A percentile compares a stretch with the other conserved stretches of the same genome.
These are phyloP conservation scores for Alcedo atthis DNA, from an alignment of 2,797 vertebrate genomes.

Conservation along the genomic window DNA sequence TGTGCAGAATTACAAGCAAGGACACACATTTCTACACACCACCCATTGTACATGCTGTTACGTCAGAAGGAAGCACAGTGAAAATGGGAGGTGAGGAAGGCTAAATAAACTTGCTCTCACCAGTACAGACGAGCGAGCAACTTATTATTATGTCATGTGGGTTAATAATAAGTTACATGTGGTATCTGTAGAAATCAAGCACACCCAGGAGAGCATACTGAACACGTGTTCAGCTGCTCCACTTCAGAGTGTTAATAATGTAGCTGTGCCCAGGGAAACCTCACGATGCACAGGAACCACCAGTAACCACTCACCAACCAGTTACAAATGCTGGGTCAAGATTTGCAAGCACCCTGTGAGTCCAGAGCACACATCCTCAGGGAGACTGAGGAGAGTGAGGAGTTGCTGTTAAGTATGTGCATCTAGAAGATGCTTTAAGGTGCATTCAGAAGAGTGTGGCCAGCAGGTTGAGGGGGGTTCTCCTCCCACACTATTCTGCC, in stretches of 20 bases:
- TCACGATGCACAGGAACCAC: rapidly evolving
- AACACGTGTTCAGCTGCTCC: neutral
- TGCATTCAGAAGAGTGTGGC: neutral
- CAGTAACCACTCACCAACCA: rapidly evolving
- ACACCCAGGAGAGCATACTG: neutral
- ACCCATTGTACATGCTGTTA: rapidly evolving
- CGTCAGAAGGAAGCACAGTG: neutral
- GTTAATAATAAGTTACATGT: neutral
- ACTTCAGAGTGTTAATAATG: rapidly evolving
- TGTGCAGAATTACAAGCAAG: neutral
- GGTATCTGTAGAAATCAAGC: neutral
- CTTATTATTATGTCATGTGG: neutral
- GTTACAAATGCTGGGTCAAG: neutral
- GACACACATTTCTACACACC: neutral
- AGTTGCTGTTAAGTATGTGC: neutral
- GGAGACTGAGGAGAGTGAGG: neutral
- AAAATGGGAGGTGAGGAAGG: neutral
- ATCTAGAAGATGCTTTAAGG: neutral
- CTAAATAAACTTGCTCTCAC: neutral
- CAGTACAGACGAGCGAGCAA: neutral
- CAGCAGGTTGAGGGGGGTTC: neutral
- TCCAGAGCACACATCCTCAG: neutral
- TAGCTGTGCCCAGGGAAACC: neutral
- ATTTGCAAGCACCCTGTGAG: rapidly evolving
- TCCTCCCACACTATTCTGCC: neutral